These are phyloP conservation scores for Syrista parreyssii DNA, from an alignment of 2,888 invertebrate genomes.

Conservation along the genomic window DNA sequence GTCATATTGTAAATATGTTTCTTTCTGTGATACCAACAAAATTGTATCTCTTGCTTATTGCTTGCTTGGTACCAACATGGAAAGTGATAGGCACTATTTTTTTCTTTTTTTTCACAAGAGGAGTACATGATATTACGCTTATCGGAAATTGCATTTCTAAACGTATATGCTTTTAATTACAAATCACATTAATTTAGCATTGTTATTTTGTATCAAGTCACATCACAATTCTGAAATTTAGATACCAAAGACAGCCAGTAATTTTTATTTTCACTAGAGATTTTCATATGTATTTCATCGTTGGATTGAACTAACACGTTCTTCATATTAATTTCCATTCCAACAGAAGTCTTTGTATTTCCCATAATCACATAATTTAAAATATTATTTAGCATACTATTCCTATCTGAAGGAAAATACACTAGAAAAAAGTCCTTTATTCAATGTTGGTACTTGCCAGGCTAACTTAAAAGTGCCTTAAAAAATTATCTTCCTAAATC, in stretches of 20 bases:
- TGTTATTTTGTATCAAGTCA: not conserved
- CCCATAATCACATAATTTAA: not conserved
- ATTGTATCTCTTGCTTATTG: slow-evolving; percentile 19
- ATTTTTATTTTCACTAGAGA: not conserved
- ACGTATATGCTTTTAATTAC: not conserved
- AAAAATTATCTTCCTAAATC: slow-evolving; percentile 34
- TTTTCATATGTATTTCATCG: not conserved
- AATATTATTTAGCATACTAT: not conserved
- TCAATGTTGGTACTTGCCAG: slow-evolving; percentile 38
- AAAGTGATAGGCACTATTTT: not conserved
- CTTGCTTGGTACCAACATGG: slow-evolving; percentile 23
- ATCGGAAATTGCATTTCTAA: not conserved
- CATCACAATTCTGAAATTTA: not conserved
- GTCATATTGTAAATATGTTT: slow-evolving; percentile 43
- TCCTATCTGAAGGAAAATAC: not conserved
- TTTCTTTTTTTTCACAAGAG: slow-evolving; percentile 1
- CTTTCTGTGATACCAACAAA: slow-evolving; percentile 50
- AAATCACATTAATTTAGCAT: not conserved
- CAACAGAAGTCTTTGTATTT: not conserved
- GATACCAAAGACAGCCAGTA: not conserved
- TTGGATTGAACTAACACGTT: not conserved
- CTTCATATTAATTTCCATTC: not conserved
- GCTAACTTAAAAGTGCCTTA: slow-evolving; percentile 47
- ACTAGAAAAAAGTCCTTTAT: not conserved
- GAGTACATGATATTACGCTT: not conserved